These are phyloP conservation scores for Hydrolagus colliei DNA, from an alignment of 2,797 vertebrate species.

Conservation along the genomic window DNA sequence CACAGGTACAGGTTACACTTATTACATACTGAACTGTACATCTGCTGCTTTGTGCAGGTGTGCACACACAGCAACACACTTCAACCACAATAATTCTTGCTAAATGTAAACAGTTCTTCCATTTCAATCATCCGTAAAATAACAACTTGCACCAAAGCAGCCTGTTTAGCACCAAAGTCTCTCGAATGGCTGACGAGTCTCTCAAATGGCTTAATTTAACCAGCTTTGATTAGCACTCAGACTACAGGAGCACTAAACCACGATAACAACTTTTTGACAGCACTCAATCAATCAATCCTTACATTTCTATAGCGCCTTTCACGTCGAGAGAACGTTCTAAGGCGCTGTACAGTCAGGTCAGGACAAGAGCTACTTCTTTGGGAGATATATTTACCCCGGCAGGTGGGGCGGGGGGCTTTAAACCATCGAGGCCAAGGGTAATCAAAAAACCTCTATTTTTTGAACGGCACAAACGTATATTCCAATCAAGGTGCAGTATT, in stretches of 20 bases:
- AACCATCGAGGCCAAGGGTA: no score
- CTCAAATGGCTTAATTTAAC: constrained; percentile 6
- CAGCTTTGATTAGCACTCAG: background rate
- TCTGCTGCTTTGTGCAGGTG: no score
- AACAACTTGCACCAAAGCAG: background rate
- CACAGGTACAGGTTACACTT: background rate
- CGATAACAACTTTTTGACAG: background rate
- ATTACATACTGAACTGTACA: no score
- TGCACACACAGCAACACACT: background rate
- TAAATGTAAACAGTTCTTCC: background rate
- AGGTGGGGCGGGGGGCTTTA: no score
- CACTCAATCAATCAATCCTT: background rate
- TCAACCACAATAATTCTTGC: background rate
- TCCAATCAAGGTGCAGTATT: no score
- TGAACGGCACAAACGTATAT: no score
- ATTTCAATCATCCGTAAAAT: constrained; percentile 1
- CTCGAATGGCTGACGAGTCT: background rate
- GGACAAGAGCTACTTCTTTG: no score
- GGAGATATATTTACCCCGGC: no score
- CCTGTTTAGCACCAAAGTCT: background rate
- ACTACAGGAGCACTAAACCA: background rate
- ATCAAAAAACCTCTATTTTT: no score
- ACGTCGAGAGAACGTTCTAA: background rate
- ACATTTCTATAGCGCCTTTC: background rate
- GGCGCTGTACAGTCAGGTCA: background rate